Evolutionary conservation across 2,113 vertebrate genomes (phyloP).

Genomic region (Eleginops maclovinus): DNA sequence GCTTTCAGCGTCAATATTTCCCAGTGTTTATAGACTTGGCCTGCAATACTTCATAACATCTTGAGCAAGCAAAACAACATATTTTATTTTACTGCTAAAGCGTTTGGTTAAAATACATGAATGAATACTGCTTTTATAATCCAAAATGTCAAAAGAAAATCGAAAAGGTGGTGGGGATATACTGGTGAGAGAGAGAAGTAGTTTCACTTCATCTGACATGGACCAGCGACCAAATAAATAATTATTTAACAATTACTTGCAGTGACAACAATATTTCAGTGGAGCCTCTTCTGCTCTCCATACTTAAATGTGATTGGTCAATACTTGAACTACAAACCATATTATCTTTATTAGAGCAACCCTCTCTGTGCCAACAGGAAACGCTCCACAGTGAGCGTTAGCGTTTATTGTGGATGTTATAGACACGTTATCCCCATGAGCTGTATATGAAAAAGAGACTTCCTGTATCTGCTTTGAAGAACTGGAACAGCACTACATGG

Average conservation of each 20-base stretch:
- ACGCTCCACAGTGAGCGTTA: not conserved
- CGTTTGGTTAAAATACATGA: conserved; percentile 5
- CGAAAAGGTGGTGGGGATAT: too few species aligned
- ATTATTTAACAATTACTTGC: too few species aligned
- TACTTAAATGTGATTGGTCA: too few species aligned
- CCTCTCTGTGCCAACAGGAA: not conserved
- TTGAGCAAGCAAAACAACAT: conserved; percentile 36
- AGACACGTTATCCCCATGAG: not conserved
- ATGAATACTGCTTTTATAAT: not conserved
- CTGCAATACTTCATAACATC: conserved; percentile 31
- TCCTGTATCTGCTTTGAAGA: conserved; percentile 14
- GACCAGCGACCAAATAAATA: not conserved
- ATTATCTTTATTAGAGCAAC: too few species aligned
- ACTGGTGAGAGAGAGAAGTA: conserved; percentile 4
- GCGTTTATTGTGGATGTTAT: not conserved
- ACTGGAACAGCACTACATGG: not conserved
- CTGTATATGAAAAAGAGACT: conserved; percentile 3
- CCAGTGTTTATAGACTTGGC: conserved; percentile 53
- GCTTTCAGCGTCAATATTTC: conserved; percentile 51
- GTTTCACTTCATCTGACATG: conserved; percentile 7
- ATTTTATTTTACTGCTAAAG: too few species aligned
- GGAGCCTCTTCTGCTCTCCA: too few species aligned
- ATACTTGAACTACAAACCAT: too few species aligned
- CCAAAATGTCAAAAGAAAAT: conserved; percentile 32
- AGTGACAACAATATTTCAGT: not conserved